Conservation (phyloP, 2,888 invertebrate genomes). For the Acrobasis repandana region DNA sequence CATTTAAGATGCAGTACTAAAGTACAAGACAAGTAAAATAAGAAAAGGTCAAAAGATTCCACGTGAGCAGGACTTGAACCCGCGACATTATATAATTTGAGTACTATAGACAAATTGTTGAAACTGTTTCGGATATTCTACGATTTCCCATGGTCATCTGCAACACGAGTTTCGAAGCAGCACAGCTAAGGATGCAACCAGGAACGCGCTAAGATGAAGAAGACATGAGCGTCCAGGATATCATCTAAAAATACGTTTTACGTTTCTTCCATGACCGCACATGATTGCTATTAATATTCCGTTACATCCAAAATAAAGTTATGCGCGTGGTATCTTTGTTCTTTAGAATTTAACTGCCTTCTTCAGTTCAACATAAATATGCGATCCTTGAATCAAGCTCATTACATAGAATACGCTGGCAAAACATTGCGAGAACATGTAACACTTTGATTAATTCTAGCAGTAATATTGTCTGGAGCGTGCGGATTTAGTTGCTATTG, state of each 20-base stretch:
- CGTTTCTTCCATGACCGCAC: neutral
- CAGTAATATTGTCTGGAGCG: slow-evolving; percentile 9
- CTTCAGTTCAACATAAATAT: slow-evolving; percentile 5
- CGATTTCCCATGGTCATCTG: no score
- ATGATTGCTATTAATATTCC: slow-evolving; percentile 7
- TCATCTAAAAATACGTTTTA: slow-evolving; percentile 1
- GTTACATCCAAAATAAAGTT: neutral
- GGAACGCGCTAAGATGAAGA: no score
- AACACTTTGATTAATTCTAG: neutral
- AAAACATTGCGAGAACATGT: slow-evolving; percentile 1
- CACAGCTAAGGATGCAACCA: no score
- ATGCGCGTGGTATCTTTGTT: neutral
- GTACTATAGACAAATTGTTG: no score
- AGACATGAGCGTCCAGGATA: neutral
- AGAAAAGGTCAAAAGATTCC: no score
- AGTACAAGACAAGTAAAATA: no score
- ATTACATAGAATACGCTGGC: neutral
- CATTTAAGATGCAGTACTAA: no score
- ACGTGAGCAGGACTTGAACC: no score
- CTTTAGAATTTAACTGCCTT: neutral
- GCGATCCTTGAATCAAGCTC: slow-evolving; percentile 5
- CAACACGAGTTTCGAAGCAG: no score
- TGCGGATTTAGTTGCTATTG: slow-evolving; percentile 11
- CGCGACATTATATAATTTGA: no score
- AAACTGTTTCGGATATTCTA: no score